Evolutionary conservation across 1,140 invertebrate genomes (phyloP).

Genomic region (Lordiphosa collinella): DNA sequence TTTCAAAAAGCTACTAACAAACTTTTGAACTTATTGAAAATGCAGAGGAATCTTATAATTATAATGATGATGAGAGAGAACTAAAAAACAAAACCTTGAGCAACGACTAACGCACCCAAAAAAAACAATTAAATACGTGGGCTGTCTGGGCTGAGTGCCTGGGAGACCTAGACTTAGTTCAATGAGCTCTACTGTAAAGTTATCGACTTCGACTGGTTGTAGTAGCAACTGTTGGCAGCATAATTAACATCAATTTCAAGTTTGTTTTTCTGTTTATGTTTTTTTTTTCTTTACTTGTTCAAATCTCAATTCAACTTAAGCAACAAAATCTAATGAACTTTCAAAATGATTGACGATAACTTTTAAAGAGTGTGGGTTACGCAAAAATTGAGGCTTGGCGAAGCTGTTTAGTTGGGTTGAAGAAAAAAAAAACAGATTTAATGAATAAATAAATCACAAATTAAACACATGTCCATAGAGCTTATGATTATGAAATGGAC

Average conservation of each 20-base stretch:
- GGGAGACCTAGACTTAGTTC: conserved; percentile 53
- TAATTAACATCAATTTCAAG: conserved; percentile 64
- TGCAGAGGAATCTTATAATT: conserved; percentile 1
- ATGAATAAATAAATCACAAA: too few species aligned
- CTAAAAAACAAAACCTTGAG: conserved; percentile 24
- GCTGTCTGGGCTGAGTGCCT: too few species aligned
- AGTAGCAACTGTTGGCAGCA: conserved; percentile 57
- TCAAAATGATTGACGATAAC: conserved; percentile 44
- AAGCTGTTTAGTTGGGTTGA: conserved; percentile 10
- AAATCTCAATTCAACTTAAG: conserved; percentile 37
- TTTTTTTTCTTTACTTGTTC: conserved; percentile 31
- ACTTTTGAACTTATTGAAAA: background rate
- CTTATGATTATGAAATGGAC: too few species aligned
- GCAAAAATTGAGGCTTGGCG: conserved; percentile 13
- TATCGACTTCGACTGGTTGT: conserved; percentile 30
- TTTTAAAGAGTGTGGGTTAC: conserved; percentile 21
- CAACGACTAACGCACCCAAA: conserved; percentile 28
- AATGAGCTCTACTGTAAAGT: conserved; percentile 51
- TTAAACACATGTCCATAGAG: too few species aligned
- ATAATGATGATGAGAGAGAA: conserved; percentile 1
- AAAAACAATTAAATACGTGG: conserved; percentile 9
- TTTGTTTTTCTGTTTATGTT: conserved; percentile 17
- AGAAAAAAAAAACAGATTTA: too few species aligned
- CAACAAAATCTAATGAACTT: conserved; percentile 58
- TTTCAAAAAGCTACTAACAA: background rate